phyloP scores from a whole-genome alignment of 2,113 vertebrate genomes.

The Dasyprocta punctata region DNA sequence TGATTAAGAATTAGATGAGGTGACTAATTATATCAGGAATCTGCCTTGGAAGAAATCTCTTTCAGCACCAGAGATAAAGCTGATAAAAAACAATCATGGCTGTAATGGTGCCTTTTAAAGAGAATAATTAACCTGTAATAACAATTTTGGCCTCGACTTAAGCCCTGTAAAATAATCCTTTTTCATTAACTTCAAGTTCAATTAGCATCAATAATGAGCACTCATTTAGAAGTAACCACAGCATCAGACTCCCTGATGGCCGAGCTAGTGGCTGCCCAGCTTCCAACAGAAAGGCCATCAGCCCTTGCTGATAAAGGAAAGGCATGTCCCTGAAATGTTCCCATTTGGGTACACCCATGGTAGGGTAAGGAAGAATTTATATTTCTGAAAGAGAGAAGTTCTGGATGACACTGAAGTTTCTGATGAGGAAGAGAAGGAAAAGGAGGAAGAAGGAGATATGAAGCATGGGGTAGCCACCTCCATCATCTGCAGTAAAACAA shows the following conservation, averaged over 20 bases:
- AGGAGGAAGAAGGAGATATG: neutral
- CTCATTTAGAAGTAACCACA: constrained; percentile 80
- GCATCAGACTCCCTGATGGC: constrained; percentile 55
- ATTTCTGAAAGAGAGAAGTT: neutral
- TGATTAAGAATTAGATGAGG: constrained; percentile 86
- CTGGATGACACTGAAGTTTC: neutral
- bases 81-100: constrained; percentile 86
- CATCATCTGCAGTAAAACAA: neutral
- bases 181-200: constrained; percentile 89
- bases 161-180: constrained; percentile 86
- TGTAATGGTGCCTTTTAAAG: constrained; percentile 85
- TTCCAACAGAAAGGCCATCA: neutral
- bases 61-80: constrained; percentile 76
- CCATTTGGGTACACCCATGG: neutral
- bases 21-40: constrained; percentile 87
- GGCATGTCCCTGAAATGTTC: neutral
- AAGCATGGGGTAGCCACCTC: neutral
- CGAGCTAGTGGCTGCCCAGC: neutral
- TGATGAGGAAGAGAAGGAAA: neutral
- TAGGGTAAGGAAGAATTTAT: neutral
- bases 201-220: constrained; percentile 86
- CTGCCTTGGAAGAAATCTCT: constrained; percentile 83
- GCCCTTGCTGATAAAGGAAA: neutral
- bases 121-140: constrained; percentile 89
- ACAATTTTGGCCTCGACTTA: constrained; percentile 85